phyloP scores from a whole-genome alignment of 2,888 invertebrate genomes.

The Leucoptera coffeella region DNA sequence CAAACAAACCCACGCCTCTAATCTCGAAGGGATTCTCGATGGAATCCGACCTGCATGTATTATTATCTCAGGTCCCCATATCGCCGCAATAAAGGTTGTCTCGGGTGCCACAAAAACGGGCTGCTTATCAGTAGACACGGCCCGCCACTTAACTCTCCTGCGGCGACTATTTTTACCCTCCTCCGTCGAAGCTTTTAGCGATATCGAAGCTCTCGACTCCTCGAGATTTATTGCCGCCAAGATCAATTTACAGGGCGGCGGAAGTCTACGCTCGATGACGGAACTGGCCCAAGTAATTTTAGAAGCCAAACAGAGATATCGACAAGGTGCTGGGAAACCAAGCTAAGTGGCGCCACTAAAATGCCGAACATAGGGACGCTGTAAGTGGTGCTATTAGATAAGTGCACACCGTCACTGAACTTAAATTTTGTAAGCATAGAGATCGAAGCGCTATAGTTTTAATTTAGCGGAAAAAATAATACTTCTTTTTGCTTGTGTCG shows the following conservation, averaged over 20 bases:
- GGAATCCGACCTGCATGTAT: constrained; percentile 21
- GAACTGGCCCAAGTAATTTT: constrained; percentile 16
- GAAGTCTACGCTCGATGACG: constrained; percentile 36
- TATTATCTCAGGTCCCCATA: constrained; percentile 20
- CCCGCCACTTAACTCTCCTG: constrained; percentile 37
- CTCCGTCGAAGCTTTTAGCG: constrained; percentile 39
- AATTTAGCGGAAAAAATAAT: no score
- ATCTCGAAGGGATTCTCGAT: constrained; percentile 25
- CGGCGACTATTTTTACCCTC: constrained; percentile 24
- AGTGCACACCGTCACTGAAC: no score
- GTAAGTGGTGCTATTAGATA: no score
- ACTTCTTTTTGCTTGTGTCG: no score
- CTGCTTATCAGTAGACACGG: constrained; percentile 44
- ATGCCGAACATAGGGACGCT: no score
- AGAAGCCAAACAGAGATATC: neutral
- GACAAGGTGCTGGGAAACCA: neutral
- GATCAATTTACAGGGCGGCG: constrained; percentile 35
- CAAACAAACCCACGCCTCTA: constrained; percentile 25
- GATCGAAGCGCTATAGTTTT: no score
- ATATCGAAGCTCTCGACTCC: constrained; percentile 29
- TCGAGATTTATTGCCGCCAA: constrained; percentile 37
- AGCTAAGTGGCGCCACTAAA: no score
- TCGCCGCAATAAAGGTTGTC: constrained; percentile 11
- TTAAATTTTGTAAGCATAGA: no score
- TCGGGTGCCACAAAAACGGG: constrained; percentile 38